Conservation (phyloP, 2,888 invertebrate species). For the Drosophila dives region DNA sequence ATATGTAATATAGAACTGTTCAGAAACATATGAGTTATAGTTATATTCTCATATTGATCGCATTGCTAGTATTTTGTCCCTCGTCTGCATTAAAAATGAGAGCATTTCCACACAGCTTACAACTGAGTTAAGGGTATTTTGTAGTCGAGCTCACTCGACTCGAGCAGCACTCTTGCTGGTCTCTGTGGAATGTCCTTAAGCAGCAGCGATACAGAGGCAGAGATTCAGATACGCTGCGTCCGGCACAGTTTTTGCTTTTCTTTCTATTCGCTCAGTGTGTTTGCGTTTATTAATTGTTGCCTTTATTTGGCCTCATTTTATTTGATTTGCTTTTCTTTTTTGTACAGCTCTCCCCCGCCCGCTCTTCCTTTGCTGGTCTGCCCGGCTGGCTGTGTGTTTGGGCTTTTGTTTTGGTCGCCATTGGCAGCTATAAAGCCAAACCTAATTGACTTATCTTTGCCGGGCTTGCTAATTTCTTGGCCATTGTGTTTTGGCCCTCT, state of each 20-base stretch:
- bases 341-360: slow-evolving; percentile 20
- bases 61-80: background rate
- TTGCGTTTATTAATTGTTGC: slow-evolving; percentile 80
- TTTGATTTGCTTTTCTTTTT: slow-evolving; percentile 75
- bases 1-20: background rate
- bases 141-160: background rate
- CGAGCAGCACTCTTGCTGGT: background rate
- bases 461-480: slow-evolving; percentile 78
- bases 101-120: background rate
- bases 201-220: slow-evolving; percentile 23
- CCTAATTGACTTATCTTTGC: slow-evolving; percentile 81
- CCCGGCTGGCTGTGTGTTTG: slow-evolving; percentile 17
- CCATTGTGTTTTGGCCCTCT: slow-evolving; percentile 65
- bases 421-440: slow-evolving; percentile 80
- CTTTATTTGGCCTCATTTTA: slow-evolving; percentile 81
- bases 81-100: background rate
- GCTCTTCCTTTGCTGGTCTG: background rate
- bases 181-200: slow-evolving; percentile 45
- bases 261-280: slow-evolving; percentile 51
- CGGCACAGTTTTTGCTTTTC: slow-evolving; percentile 42
- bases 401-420: slow-evolving; percentile 68
- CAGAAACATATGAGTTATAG: background rate
- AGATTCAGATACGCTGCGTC: slow-evolving; percentile 55
- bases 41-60: background rate
- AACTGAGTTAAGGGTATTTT: background rate